Evolutionary conservation across 2,113 vertebrate species (phyloP), one percentile per base, ranked within the genome.

Genomic region (Calonectris borealis): DNA sequence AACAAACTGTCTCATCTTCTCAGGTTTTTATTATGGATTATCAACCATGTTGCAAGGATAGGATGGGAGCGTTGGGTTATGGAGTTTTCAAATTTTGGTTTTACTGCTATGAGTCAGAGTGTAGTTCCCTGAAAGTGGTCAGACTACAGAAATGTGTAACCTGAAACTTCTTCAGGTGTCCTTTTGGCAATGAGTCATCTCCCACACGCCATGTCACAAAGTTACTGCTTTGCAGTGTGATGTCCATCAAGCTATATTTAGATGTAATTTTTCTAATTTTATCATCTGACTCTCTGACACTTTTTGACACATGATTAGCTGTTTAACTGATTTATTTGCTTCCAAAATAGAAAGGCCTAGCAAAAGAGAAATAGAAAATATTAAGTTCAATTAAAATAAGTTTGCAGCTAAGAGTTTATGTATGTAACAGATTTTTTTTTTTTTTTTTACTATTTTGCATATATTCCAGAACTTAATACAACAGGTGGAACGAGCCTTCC

Each of bases 401-500:
- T 34, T 61, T 58, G 26, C 25, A 32, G 7, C 57, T 42, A 32
- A 57, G 11, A 46, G 9, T 62, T 93, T 11, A 49, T 49, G 8
- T 48, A 55, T 48, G 14, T 46, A 82, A 79, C 9, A 48, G 25
- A 16, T 42, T 9, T 18, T 9, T 3, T 13, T 31, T 13, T 31
- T 25, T 51, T 55, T 71, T 78, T 70, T 38, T 11, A 46, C 57
- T 26, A 5, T 88, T 86, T 89, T 73, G 0, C 16, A 21, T 93
- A 16, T 92, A 27, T 96, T 86, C 73, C 44, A 98, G 98, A 98
- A 54, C 97, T 98, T 52, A 98, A 90, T 49, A 57, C 98, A 19
- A 61, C 98, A 88, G 96, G 98, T 29, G 98, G 98, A 94, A 26
- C 96, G 73, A 99, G 97, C 88, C 98, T 99, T 87, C 97, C 98